These are phyloP conservation scores for Chalcosyrphus nemorum DNA, from an alignment of 2,888 invertebrate genomes.

Conservation along the genomic window DNA sequence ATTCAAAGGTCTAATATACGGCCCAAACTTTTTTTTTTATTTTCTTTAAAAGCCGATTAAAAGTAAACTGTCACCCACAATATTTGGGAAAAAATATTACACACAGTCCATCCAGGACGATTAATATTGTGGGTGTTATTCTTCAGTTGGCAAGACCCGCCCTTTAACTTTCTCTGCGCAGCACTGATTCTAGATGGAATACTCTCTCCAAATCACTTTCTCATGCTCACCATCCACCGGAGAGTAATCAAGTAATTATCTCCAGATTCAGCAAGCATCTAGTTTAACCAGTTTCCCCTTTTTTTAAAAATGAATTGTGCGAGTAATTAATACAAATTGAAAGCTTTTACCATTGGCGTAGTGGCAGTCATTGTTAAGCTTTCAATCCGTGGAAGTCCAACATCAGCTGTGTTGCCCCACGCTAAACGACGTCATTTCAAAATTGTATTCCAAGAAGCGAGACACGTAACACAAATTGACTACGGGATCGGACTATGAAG, in stretches of 20 bases:
- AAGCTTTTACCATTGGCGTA: neutral
- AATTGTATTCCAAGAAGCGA: constrained; percentile 20
- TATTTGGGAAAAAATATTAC: neutral
- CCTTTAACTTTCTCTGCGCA: constrained; percentile 39
- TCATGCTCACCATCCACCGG: neutral
- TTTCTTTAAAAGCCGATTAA: constrained; percentile 31
- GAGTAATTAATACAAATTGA: neutral
- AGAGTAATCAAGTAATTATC: neutral
- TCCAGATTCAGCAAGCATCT: constrained; percentile 44
- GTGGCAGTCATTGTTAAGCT: neutral
- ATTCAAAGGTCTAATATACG: neutral
- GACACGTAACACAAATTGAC: constrained; percentile 20
- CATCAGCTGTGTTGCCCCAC: constrained; percentile 38
- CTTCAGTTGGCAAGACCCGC: constrained; percentile 6
- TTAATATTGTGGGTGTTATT: constrained; percentile 20
- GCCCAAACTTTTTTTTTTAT: constrained; percentile 3
- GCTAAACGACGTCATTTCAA: constrained; percentile 16
- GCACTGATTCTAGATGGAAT: constrained; percentile 3
- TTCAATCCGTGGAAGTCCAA: neutral
- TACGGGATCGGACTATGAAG: neutral
- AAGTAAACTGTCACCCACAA: neutral
- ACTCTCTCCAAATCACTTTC: neutral
- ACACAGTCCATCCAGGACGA: constrained; percentile 3
- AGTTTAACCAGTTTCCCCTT: constrained; percentile 37
- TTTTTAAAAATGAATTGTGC: constrained; percentile 37